Base-by-base conservation (phyloP, 2,113 vertebrate genomes). In the Holacanthus passer region DNA sequence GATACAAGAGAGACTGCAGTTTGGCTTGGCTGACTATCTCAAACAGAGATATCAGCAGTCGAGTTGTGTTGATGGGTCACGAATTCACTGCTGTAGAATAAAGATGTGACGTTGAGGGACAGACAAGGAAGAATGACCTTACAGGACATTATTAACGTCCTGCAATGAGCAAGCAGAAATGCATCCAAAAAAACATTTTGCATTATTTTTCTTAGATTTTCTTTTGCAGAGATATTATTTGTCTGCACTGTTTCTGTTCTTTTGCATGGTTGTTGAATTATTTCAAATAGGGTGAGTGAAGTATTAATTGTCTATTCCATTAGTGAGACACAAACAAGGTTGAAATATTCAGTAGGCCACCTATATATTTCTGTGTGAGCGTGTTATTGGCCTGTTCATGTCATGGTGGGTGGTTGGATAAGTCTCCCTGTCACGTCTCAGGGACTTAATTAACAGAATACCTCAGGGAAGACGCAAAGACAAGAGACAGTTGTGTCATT, bases 391-490 rank as follows among this genome's bases (percentile, higher is more conserved):
- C 45, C 52, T 65, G 35, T 63, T 81, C 47, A 5, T 64, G 56
- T 63, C 64, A 8, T 43, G 41, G 29, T 48, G 79, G 74, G 62
- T 56, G 70, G 75, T 76, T 82, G 58, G 77, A 85, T 84, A 80
- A 81, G 65, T 82, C 76, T 66, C 66, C 67, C 65, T 52, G 87
- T 86, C 87, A 90, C 70, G 77, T 87, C 77, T 79, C 78, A 14
- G 88, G 64, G 79, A 91, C 84, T 93, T 94, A 91, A 94, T 95
- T 94, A 95, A 90, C 73, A 80, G 80, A 82, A 81, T 82, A 93
- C 92, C 92, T 88, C 35, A 63, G 89, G 92, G 88, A 85, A 85
- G 83, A 86, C 68, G 62, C 59, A 74, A 41, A 68, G 69, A 82
- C 73, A 77, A 74, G 85, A 93, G 82, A 86, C 86, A 70, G 81